Conservation (phyloP, 2,888 invertebrate genomes). For the Leistus spinibarbis region DNA sequence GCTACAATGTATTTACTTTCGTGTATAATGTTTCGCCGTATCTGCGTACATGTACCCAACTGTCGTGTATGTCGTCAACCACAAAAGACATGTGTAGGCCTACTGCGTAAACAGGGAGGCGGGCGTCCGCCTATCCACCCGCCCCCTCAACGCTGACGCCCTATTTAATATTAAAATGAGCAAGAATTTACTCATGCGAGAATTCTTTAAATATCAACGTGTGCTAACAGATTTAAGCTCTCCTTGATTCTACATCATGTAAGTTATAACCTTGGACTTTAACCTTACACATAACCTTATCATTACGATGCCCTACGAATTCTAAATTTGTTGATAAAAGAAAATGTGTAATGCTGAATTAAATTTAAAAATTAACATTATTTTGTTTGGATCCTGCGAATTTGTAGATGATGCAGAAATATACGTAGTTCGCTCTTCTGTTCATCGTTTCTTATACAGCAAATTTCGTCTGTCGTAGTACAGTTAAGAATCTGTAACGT, state of each 20-base stretch:
- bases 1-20: background rate
- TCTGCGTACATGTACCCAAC: background rate
- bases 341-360: too few species aligned
- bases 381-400: too few species aligned
- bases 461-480: background rate
- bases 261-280: too few species aligned
- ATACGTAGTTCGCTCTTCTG: too few species aligned
- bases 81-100: background rate
- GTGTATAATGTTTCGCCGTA: background rate
- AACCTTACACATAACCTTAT: too few species aligned
- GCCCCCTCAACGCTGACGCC: background rate
- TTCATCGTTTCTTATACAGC: background rate
- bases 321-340: too few species aligned
- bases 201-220: background rate
- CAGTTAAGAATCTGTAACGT: constrained; percentile 25
- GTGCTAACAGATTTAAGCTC: background rate
- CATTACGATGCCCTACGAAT: too few species aligned
- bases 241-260: background rate
- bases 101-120: background rate
- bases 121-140: background rate
- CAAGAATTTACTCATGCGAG: background rate
- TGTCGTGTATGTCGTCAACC: background rate
- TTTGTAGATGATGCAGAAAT: too few species aligned
- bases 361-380: too few species aligned
- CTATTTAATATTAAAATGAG: background rate